phyloP scores from a whole-genome alignment of 2,797 vertebrate species.

The Periparus ater region DNA sequence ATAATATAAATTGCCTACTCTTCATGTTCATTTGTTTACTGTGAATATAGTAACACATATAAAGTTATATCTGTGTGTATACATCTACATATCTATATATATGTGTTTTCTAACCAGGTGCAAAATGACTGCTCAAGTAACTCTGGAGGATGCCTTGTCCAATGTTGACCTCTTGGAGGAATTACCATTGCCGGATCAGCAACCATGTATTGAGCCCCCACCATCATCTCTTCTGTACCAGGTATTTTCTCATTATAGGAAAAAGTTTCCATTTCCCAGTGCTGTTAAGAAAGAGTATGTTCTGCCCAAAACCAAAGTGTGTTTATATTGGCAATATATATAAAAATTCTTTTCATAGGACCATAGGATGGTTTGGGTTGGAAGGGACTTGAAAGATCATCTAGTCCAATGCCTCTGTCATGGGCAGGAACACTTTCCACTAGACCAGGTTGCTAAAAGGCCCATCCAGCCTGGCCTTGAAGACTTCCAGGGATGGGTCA shows the following conservation, averaged over 20 bases:
- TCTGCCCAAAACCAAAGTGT: not conserved
- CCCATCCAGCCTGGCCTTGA: not conserved
- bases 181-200: constrained; percentile 81
- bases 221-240: constrained; percentile 83
- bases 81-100: not conserved
- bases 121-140: constrained; percentile 83
- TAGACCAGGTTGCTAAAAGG: not conserved
- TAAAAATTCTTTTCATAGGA: not conserved
- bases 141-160: constrained; percentile 82
- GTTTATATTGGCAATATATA: not conserved
- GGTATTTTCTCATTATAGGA: constrained; percentile 50
- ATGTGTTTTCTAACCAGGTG: constrained; percentile 12
- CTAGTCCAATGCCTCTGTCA: not conserved
- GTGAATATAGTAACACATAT: not conserved
- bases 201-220: constrained; percentile 82
- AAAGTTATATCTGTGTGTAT: not conserved
- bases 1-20: not conserved
- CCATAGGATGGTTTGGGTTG: not conserved
- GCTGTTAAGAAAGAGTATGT: not conserved
- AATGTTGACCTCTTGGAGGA: constrained; percentile 85
- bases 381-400: not conserved
- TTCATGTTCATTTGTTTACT: not conserved
- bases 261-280: not conserved
- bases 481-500: not conserved
- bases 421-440: not conserved